phyloP scores from a whole-genome alignment of 2,797 vertebrate genomes.

The Xyrichtys novacula region DNA sequence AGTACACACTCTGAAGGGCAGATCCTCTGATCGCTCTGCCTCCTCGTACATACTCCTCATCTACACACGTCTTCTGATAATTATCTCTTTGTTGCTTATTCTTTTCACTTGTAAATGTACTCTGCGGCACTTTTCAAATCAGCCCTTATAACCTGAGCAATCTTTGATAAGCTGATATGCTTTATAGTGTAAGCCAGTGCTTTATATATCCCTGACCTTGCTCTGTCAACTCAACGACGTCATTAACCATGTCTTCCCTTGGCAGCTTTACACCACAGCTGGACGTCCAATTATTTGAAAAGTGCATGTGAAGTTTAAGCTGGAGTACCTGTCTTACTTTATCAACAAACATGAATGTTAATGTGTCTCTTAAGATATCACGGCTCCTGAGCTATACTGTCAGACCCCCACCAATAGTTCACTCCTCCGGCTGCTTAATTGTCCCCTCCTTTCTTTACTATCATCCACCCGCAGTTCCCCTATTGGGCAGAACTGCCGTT shows the following conservation, averaged over 20 bases:
- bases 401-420: slow-evolving; percentile 26
- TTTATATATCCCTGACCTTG: slow-evolving; percentile 25
- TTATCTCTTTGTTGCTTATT: slow-evolving; percentile 17
- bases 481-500: slow-evolving; percentile 15
- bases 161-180: not conserved
- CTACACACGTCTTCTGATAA: not conserved
- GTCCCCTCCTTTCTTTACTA: slow-evolving; percentile 19
- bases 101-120: slow-evolving; percentile 1
- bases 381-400: slow-evolving; percentile 7
- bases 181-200: slow-evolving; percentile 5
- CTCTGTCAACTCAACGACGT: slow-evolving; percentile 7
- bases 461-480: not conserved
- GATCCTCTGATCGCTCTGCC: not conserved
- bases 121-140: not conserved
- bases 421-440: slow-evolving; percentile 30
- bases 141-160: not conserved
- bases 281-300: slow-evolving; percentile 33
- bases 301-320: slow-evolving; percentile 14
- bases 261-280: slow-evolving; percentile 33
- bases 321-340: slow-evolving; percentile 27
- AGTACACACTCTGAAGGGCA: not conserved
- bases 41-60: not conserved
- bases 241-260: slow-evolving; percentile 21
- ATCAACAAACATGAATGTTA: slow-evolving; percentile 29
- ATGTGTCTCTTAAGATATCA: slow-evolving; percentile 30